A percentile compares a stretch with the other conserved stretches of the same genome.
These are phyloP conservation scores for Drosophila jambulina DNA, from an alignment of 1,140 invertebrate species.

Conservation along the genomic window DNA sequence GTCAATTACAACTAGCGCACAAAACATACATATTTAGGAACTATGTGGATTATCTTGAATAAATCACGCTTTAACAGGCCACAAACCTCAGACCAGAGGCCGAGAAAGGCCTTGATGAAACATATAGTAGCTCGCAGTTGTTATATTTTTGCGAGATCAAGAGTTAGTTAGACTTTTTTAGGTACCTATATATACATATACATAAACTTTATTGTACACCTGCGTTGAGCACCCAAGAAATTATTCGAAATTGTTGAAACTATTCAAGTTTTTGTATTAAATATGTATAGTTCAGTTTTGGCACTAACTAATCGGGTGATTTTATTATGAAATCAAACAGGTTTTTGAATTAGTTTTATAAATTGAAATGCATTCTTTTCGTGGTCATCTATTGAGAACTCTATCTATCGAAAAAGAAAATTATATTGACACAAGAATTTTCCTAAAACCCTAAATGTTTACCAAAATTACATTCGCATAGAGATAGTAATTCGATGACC, in stretches of 20 bases:
- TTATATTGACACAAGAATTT: not conserved
- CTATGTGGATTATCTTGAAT: slow-evolving; percentile 2
- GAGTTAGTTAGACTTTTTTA: slow-evolving; percentile 15
- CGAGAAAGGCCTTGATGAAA: not conserved
- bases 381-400: not conserved
- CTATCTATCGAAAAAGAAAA: not conserved
- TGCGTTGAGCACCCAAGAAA: not conserved
- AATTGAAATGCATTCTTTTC: not conserved
- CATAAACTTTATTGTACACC: slow-evolving; percentile 1
- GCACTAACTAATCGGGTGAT: not conserved
- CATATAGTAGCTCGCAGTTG: slow-evolving; percentile 17
- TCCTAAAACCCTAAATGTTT: not conserved
- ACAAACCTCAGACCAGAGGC: slow-evolving; percentile 14
- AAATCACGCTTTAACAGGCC: slow-evolving; percentile 17
- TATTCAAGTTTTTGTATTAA: not conserved
- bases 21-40: slow-evolving; percentile 2
- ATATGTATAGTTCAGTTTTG: not conserved
- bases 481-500: not conserved
- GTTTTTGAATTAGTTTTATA: not conserved
- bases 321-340: not conserved
- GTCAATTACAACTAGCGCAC: slow-evolving; percentile 13
- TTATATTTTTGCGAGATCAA: slow-evolving; percentile 13
- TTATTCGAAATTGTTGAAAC: not conserved
- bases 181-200: slow-evolving; percentile 2
- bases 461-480: not conserved